Base-by-base conservation (phyloP, 2,113 vertebrate genomes). In the Ahaetulla prasina region DNA sequence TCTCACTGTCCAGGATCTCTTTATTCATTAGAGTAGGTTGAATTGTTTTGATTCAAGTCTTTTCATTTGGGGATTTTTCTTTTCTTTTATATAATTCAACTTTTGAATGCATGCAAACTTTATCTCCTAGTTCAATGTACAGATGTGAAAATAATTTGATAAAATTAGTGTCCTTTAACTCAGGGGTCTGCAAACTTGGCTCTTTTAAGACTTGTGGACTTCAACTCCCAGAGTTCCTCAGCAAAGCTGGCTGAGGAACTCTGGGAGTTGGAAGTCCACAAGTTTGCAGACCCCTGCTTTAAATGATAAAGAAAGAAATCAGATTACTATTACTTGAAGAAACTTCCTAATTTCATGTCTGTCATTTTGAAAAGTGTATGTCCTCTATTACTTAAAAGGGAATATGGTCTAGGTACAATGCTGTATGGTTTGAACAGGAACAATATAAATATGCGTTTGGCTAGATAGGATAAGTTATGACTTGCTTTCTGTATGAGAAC, bases 101-200 rank as follows among this genome's bases (percentile, higher is more conserved):
- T 68, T 45, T 88, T 94, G 87, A 43, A 85, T 93, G 57, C 49
- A 52, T 93, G 94, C 93, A 93, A 8, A 43, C 23, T 0, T 94
- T 39, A 91, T 10, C 18, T 92, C 57, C 7, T 6, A 88, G 87
- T 91, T 94, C 63, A 74, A 54, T 27, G 88, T 30, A 91, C 89
- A 45, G 22, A 84, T 43, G 5, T 88, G n/a, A 9, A 45, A 88
- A 47, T 57, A 63, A n/a, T 91, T 92, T 89, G 27, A 87, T 53
- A 30, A 49, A 68, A 88, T 1, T 0, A 55, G 14, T 85, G 14
- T 6, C 80, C 87, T 68, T 94, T 18, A 25, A 63, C 53, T 80
- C n/a, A n/a, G n/a, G n/a, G n/a, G n/a, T n/a, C n/a, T n/a, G n/a
- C n/a, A n/a, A n/a, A n/a, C n/a, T n/a, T n/a, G n/a, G n/a, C n/a